Base-by-base conservation (phyloP, 2,797 vertebrate species). In the Streptopelia turtur region DNA sequence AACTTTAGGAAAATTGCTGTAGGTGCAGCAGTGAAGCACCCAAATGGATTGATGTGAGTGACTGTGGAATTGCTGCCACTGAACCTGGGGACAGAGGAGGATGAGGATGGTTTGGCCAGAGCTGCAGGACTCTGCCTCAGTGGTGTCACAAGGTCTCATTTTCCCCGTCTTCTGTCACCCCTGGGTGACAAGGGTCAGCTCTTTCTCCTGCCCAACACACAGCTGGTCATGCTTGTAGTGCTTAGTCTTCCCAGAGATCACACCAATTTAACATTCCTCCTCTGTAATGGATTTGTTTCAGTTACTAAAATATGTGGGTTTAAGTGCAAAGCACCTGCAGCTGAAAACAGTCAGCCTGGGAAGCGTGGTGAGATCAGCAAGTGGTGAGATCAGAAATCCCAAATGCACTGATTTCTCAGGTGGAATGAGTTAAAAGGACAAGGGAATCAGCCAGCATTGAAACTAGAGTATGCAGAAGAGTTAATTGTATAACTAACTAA, bases 21-120 rank as follows among this genome's bases (percentile, higher is more conserved):
- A n/a, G 68, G 33, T 56, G 86, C 9, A 45, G 45, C 6, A 43
- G 22, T 0, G 60, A 77, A 52, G 75, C 47, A 3, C 16, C 18
- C 0, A 11, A 4, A 11, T 0, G 49, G 35, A 3, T 27, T 6
- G 63, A 12, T 50, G 0, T 1, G 45, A 20, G 77, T 1, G 3
- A 47, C 43, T 77, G 83, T 43, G 15, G 76, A 33, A 24, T 1
- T 13, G 68, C 63, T 68, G 57, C 25, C 3, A 2, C 64, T 11
- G 59, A 53, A 7, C 23, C 7, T 37, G 8, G 28, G 71, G 64
- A 10, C 21, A 37, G 41, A 37, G 60, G 33, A 70, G 28, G 9
- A 6, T 5, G 37, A 70, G 28, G 9, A 6, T 6, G 41, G n/a
- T 3, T 72, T 9, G 25, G 41, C 22, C 31, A 56, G 35, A 55